Evolutionary conservation across 2,888 invertebrate species (phyloP).

Genomic region (Protophormia terraenovae): DNA sequence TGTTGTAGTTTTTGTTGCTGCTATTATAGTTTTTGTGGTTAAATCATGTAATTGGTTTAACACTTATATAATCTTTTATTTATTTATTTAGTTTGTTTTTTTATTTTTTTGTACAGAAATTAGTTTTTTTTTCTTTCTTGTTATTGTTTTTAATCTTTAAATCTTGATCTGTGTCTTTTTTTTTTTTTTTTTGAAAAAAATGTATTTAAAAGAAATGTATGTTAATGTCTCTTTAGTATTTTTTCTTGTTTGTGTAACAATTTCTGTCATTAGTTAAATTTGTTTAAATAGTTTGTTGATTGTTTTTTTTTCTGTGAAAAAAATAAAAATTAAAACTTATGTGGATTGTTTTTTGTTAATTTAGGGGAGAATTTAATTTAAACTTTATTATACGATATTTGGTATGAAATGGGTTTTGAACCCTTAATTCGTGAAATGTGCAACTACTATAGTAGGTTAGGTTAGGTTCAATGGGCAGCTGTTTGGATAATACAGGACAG

Average conservation of each 20-base stretch:
- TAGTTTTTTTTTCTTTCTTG: too few species aligned
- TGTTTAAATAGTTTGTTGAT: background rate
- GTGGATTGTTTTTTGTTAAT: background rate
- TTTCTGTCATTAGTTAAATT: background rate
- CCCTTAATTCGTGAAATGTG: too few species aligned
- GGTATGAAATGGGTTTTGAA: too few species aligned
- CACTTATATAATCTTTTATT: slow-evolving; percentile 43
- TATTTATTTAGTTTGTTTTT: background rate
- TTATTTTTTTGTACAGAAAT: too few species aligned
- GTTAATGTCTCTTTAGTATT: slow-evolving; percentile 37
- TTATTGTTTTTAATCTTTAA: background rate
- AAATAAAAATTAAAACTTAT: background rate
- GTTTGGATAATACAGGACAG: too few species aligned
- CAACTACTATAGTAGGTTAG: too few species aligned
- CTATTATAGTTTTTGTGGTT: background rate
- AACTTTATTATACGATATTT: too few species aligned
- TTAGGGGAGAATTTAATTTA: too few species aligned
- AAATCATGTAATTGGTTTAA: slow-evolving; percentile 46
- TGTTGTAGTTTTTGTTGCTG: background rate
- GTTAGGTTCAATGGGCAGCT: too few species aligned
- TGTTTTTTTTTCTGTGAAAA: background rate
- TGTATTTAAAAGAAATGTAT: slow-evolving; percentile 40
- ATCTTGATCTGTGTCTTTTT: slow-evolving; percentile 2
- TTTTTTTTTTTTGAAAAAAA: background rate
- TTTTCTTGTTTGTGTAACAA: background rate